Evolutionary conservation across 2,113 vertebrate species (phyloP).

Genomic region (Rhodinocichla rosea): DNA sequence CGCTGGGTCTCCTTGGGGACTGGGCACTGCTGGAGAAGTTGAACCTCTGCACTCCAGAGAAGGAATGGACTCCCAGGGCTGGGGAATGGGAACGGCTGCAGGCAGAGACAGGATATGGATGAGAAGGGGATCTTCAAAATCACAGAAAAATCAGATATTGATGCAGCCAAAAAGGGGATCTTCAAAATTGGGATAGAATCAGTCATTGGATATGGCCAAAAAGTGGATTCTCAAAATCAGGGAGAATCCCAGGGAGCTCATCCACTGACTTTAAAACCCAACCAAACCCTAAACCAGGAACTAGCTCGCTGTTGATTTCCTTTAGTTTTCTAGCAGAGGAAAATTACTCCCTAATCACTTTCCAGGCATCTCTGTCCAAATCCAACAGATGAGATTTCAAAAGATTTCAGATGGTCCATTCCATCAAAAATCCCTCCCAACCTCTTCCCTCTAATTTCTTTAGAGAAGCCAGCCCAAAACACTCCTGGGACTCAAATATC

Average conservation of each 20-base stretch:
- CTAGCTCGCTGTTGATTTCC: neutral
- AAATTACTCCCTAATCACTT: neutral
- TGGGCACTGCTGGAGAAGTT: constrained; percentile 83
- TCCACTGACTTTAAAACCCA: neutral
- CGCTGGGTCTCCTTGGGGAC: constrained; percentile 79
- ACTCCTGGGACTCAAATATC: neutral
- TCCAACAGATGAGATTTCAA: neutral
- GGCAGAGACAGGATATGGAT: neutral
- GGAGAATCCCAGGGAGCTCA: neutral
- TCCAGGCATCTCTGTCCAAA: neutral
- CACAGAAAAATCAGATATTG: neutral
- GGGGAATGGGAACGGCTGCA: constrained; percentile 94
- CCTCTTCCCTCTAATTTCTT: neutral
- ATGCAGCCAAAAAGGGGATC: neutral
- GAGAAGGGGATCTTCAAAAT: neutral
- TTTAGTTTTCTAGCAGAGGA: neutral
- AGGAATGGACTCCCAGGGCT: constrained; percentile 89
- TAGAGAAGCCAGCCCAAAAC: neutral
- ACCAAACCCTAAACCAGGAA: neutral
- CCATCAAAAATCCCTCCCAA: neutral
- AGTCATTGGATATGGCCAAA: fast-evolving
- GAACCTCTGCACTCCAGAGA: constrained; percentile 88
- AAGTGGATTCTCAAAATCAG: neutral
- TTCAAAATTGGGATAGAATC: neutral
- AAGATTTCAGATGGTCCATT: neutral